These are phyloP conservation scores for Tenualosa ilisha DNA, from an alignment of 2,797 vertebrate genomes.

Conservation along the genomic window DNA sequence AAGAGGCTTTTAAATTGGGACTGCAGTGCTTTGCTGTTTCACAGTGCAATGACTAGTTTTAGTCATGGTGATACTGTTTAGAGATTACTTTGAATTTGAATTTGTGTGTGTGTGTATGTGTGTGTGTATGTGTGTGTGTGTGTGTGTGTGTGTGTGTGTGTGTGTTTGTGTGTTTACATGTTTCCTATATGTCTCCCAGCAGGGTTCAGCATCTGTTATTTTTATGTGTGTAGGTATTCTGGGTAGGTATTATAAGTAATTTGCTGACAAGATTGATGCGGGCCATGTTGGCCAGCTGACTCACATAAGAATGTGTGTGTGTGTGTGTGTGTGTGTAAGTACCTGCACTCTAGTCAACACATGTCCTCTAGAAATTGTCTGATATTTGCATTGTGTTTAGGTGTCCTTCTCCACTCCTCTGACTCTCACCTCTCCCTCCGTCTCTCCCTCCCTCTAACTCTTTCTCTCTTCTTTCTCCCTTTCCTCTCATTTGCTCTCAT, in stretches of 20 bases:
- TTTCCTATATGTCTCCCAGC: conserved; percentile 16
- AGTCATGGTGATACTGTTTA: neutral
- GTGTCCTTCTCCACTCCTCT: neutral
- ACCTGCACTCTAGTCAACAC: neutral
- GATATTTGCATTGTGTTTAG: neutral
- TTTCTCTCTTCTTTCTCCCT: conserved; percentile 1
- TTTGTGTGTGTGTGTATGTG: neutral
- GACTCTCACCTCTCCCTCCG: neutral
- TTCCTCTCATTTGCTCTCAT: neutral
- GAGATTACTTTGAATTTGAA: neutral
- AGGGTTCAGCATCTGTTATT: conserved; percentile 26
- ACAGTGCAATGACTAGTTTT: neutral
- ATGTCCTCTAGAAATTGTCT: neutral
- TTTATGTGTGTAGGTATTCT: conserved; percentile 33
- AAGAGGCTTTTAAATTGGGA: conserved; percentile 29
- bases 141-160: neutral
- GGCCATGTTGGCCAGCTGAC: neutral
- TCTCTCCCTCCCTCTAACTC: conserved; percentile 18
- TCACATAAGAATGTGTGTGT: neutral
- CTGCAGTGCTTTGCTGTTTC: neutral
- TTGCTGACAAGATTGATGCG: conserved; percentile 35
- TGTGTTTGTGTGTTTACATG: neutral
- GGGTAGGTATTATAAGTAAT: conserved; percentile 32
- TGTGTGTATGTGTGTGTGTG: conserved; percentile 21
- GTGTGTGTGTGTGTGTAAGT: neutral